phyloP scores from a whole-genome alignment of 2,113 vertebrate genomes.

The Seriola aureovittata region DNA sequence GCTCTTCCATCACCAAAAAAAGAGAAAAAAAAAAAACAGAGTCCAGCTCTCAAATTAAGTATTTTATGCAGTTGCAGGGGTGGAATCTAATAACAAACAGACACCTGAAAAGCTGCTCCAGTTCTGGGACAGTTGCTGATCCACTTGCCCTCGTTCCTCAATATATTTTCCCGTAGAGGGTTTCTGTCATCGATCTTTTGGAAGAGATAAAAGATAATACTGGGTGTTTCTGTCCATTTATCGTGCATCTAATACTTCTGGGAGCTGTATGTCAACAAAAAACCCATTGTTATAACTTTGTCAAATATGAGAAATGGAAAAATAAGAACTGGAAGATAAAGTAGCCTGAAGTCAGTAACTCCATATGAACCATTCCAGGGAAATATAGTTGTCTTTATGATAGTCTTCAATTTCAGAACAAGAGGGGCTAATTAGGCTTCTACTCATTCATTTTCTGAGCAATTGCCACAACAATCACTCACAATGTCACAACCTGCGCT shows the following conservation, averaged over 20 bases:
- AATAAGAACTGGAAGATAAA: background rate
- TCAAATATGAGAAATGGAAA: slow-evolving; percentile 5
- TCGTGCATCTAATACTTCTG: background rate
- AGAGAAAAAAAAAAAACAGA: no score
- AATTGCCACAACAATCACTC: background rate
- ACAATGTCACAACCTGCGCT: background rate
- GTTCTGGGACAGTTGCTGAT: background rate
- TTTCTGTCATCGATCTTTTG: background rate
- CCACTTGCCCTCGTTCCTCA: background rate
- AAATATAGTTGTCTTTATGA: background rate
- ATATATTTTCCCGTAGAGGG: background rate
- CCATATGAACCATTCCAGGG: background rate
- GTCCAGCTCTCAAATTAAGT: background rate
- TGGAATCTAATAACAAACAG: background rate
- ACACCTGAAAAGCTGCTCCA: background rate
- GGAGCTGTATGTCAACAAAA: background rate
- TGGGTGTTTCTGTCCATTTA: background rate
- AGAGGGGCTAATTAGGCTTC: no score
- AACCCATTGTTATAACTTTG: background rate
- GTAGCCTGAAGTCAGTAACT: background rate
- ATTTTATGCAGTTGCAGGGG: background rate
- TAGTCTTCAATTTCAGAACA: background rate
- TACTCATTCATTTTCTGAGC: background rate
- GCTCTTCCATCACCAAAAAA: background rate
- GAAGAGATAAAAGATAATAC: slow-evolving; percentile 3